Percentiles rank a stretch among this genome's conserved stretches.
These are phyloP conservation scores for Lytechinus pictus DNA, from an alignment of 35 echinoderm and acorn worm genomes.

Conservation along the genomic window DNA sequence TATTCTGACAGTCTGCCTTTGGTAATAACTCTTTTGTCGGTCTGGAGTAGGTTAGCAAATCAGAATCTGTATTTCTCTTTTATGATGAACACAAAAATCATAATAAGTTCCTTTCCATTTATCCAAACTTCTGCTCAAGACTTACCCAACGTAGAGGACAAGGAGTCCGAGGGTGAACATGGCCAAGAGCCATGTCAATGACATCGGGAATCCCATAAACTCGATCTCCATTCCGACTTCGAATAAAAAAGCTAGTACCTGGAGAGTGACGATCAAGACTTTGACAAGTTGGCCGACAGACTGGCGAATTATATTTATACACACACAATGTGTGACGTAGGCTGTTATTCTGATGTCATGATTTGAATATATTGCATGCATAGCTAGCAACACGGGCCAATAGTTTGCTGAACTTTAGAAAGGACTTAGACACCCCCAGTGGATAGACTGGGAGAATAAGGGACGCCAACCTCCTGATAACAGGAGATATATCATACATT, in stretches of 20 bases:
- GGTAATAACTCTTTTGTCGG: no score
- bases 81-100: no score
- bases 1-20: no score
- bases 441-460: no score
- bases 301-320: not conserved
- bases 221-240: not conserved
- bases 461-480: no score
- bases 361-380: not conserved
- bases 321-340: not conserved
- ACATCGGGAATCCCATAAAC: not conserved
- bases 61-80: no score
- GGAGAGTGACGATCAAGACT: not conserved
- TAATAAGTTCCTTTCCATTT: no score
- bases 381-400: not conserved
- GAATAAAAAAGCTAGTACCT: not conserved
- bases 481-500: no score
- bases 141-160: not conserved
- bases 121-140: not conserved
- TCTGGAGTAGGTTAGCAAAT: no score
- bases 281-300: not conserved
- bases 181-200: not conserved
- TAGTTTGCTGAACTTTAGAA: no score
- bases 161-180: not conserved
- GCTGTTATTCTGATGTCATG: not conserved
- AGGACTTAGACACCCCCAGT: no score